Base-by-base conservation (phyloP, 2,113 vertebrate genomes). In the Cinclus cinclus region DNA sequence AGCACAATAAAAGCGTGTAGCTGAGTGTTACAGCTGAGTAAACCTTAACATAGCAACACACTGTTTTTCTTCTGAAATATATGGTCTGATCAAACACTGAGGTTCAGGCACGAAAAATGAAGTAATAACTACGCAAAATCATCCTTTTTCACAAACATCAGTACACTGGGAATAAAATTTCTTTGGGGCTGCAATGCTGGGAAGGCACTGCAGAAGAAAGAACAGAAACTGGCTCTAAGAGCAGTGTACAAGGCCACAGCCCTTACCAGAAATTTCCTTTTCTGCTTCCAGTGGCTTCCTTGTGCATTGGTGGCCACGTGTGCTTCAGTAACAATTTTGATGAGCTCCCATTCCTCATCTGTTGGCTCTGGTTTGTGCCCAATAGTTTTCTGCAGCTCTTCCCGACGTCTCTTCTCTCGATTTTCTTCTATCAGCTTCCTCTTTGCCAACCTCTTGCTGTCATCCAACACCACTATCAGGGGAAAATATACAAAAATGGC, bases 261-360 rank as follows among this genome's bases (percentile, higher is more conserved):
- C 92, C 98, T 98, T 98, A 99, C 99, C 99, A 99, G 98, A 98
- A 99, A 99, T 98, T 99, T 99, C 96, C 99, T 98, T 71, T 99
- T 99, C 98, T 99, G 99, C 97, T 99, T 99, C 99, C 99, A 99
- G 97, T 99, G 99, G 98, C 98, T 99, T 96, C 99, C 99, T 96
- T 99, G 99, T 89, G 99, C 99, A 41, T 99, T 99, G 37, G 99
- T 99, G 94, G 99, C 98, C 98, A 99, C 98, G 16, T 99, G 99
- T 90, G 99, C 99, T 96, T 99, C 99, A 0, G 99, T 99, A 96
- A 99, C 99, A 24, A 99, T 98, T 42, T 98, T 99, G 95, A 99
- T 99, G 75, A 99, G 98, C 80, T 99, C 99, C 99, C 99, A 99
- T 92, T 99, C 99, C 93, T 99, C 99, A 69, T 99, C 98, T 0